Evolutionary conservation across 92 coral and sea anemone genomes (phyloP).

Genomic region (Pocillopora grandis): DNA sequence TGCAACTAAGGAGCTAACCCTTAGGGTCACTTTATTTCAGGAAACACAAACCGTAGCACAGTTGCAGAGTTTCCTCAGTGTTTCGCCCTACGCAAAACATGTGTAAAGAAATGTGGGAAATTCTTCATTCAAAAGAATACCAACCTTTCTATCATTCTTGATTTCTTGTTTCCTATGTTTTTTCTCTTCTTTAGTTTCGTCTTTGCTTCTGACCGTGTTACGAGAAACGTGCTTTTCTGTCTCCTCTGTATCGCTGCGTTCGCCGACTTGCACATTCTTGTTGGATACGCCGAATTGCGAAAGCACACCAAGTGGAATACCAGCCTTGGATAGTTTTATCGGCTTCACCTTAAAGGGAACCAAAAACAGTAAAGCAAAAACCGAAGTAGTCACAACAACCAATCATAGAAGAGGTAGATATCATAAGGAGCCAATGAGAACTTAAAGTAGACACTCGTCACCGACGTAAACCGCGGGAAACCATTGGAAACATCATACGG

Average conservation of each 20-base stretch:
- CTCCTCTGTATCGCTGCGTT: conserved; percentile 47
- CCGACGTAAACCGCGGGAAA: no score
- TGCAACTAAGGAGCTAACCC: no score
- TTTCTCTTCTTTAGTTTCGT: conserved; percentile 90
- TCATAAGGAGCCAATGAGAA: no score
- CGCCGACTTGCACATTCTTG: conserved; percentile 20
- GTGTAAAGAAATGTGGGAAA: no score
- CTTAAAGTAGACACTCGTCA: no score
- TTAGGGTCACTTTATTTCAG: no score
- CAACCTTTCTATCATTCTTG: conserved; percentile 87
- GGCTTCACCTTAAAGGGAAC: conserved; percentile 44
- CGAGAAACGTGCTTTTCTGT: conserved; percentile 17
- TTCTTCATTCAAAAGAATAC: neutral
- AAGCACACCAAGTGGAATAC: conserved; percentile 90
- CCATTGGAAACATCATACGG: no score
- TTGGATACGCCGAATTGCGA: conserved; percentile 48
- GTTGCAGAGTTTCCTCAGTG: no score
- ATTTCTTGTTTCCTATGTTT: conserved; percentile 79
- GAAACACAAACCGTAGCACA: no score
- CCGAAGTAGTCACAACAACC: no score
- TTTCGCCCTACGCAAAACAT: no score
- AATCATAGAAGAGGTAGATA: no score
- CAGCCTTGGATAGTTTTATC: conserved; percentile 83
- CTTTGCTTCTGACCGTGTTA: conserved; percentile 43
- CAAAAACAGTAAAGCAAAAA: neutral